Conservation (phyloP, 2,797 vertebrate species). For the Sebastes paucispinis region DNA sequence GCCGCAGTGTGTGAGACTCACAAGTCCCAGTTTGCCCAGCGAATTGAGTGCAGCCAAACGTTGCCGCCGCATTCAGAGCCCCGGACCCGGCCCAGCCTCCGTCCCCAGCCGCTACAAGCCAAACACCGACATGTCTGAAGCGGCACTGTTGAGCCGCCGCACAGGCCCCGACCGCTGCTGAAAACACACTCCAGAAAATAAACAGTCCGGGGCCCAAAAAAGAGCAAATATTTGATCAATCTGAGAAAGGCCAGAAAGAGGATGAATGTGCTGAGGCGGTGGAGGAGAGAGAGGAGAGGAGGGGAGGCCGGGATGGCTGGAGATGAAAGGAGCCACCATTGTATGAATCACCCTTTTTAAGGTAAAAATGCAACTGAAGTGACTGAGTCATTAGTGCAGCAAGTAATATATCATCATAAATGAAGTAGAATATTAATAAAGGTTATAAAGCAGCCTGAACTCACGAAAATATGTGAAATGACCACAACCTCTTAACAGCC, state of each 20-base stretch:
- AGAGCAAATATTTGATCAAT: conserved; percentile 81
- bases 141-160: conserved; percentile 65
- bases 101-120: conserved; percentile 67
- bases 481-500: too few species aligned
- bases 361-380: neutral
- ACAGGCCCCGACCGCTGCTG: conserved; percentile 52
- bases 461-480: too few species aligned
- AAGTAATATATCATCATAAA: neutral
- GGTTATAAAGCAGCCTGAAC: too few species aligned
- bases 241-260: conserved; percentile 52
- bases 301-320: conserved; percentile 5
- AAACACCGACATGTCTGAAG: conserved; percentile 77
- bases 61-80: conserved; percentile 46
- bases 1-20: conserved; percentile 71
- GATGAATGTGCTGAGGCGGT: conserved; percentile 44
- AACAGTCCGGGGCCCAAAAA: conserved; percentile 64
- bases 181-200: conserved; percentile 78
- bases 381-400: neutral
- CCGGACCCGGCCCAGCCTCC: conserved; percentile 45
- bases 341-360: conserved; percentile 17
- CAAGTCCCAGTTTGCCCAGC: conserved; percentile 57
- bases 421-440: neutral
- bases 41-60: conserved; percentile 58
- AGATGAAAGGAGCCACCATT: conserved; percentile 45
- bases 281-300: conserved; percentile 7